These are phyloP conservation scores for Zootoca vivipara DNA, from an alignment of 2,113 vertebrate genomes.

Conservation along the genomic window DNA sequence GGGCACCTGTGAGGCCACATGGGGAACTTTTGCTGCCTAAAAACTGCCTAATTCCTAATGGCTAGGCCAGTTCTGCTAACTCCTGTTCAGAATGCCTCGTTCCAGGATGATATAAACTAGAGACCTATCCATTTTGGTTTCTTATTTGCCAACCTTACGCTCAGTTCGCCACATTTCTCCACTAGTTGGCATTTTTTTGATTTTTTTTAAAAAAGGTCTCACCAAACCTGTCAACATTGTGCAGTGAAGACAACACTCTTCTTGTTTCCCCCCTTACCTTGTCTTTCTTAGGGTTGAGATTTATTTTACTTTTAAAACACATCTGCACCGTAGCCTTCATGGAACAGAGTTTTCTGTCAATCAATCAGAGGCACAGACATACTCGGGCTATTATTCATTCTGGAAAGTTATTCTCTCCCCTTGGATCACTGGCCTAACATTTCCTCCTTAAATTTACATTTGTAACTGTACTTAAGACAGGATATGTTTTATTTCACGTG, in stretches of 20 bases:
- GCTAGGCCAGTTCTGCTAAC: too few relatives aligned
- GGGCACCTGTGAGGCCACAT: too few relatives aligned
- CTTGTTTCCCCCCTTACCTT: background rate
- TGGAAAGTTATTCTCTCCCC: background rate
- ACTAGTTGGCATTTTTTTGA: too few relatives aligned
- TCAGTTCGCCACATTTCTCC: too few relatives aligned
- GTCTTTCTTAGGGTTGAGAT: background rate
- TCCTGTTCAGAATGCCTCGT: too few relatives aligned
- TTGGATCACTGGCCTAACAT: slow-evolving; percentile 1
- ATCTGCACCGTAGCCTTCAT: background rate
- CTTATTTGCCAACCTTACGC: too few relatives aligned
- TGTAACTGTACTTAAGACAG: slow-evolving; percentile 22
- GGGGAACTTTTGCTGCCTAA: too few relatives aligned
- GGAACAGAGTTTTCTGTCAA: slow-evolving; percentile 1
- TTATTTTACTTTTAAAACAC: background rate
- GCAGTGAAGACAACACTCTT: background rate
- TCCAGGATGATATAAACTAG: too few relatives aligned
- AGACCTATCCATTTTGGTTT: too few relatives aligned
- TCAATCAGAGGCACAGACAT: background rate
- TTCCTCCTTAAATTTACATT: slow-evolving; percentile 20
- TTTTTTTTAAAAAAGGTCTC: too few relatives aligned
- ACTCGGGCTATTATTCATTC: background rate
- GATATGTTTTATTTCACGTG: slow-evolving; percentile 44
- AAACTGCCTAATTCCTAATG: too few relatives aligned
- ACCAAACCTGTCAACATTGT: background rate